phyloP scores from a whole-genome alignment of 2,113 vertebrate species.

The Anser cygnoides region DNA sequence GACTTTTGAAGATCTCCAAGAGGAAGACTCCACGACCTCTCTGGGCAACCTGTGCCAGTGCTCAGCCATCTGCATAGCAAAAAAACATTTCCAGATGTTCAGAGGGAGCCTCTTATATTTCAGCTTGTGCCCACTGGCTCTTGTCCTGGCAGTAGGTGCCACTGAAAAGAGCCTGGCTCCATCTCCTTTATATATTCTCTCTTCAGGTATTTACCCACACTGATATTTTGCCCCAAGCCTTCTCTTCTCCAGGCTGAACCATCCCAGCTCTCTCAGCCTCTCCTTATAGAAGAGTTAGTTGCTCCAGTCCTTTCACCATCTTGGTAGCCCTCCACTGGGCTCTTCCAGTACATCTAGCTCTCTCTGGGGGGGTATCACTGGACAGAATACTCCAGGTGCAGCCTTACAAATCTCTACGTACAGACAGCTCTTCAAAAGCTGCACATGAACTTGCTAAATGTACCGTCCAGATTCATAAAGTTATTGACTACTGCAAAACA shows the following conservation, averaged over 20 bases:
- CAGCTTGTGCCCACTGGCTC: background rate
- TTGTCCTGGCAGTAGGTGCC: background rate
- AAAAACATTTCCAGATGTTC: background rate
- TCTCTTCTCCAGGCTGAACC: background rate
- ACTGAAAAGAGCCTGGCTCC: background rate
- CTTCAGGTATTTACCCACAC: background rate
- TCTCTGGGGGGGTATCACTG: background rate
- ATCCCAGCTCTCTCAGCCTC: background rate
- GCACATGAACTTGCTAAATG: background rate
- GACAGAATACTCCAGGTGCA: background rate
- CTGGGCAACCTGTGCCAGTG: background rate
- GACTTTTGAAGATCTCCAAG: background rate
- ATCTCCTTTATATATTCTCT: background rate
- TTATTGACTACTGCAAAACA: background rate
- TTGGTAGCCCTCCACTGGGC: background rate
- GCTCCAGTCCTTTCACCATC: no score
- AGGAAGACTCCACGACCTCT: background rate
- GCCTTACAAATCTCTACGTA: background rate
- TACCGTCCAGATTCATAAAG: background rate
- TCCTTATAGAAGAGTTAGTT: no score
- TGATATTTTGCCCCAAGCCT: background rate
- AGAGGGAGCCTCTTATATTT: background rate
- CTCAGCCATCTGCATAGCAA: background rate
- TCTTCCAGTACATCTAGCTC: background rate
- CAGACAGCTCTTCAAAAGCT: background rate